Evolutionary conservation across 1,140 invertebrate genomes (phyloP).

Genomic region (Cotesia typhae): DNA sequence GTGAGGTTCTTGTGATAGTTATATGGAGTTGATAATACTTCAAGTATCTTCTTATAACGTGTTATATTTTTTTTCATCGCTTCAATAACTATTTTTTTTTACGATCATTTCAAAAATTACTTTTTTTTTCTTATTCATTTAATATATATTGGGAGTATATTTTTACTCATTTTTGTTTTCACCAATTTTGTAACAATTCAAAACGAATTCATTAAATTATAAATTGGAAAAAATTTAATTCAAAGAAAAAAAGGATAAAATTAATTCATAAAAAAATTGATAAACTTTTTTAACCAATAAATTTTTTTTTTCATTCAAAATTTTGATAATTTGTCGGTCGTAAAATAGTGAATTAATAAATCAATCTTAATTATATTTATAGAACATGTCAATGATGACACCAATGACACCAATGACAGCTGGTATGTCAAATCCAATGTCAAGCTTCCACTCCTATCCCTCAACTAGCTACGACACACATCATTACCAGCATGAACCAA

Average conservation of each 20-base stretch:
- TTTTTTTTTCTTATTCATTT: conserved; percentile 1
- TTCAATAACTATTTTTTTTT: neutral
- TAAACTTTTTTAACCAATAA: too few species aligned
- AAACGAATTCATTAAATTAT: too few species aligned
- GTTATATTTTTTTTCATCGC: conserved; percentile 24
- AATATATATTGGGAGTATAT: too few species aligned
- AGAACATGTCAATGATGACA: conserved; percentile 50
- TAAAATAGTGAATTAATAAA: too few species aligned
- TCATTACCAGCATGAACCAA: too few species aligned
- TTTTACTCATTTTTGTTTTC: too few species aligned
- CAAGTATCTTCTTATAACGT: conserved; percentile 18
- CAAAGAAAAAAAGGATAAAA: too few species aligned
- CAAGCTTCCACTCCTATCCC: conserved; percentile 48
- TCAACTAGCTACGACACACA: conserved; percentile 25
- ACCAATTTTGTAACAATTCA: too few species aligned
- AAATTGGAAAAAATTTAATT: too few species aligned
- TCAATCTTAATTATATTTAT: conserved; percentile 21
- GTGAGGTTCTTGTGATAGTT: conserved; percentile 29
- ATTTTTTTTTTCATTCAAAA: too few species aligned
- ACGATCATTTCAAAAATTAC: neutral
- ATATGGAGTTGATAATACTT: conserved; percentile 25
- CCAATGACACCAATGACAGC: conserved; percentile 50
- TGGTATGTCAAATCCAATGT: conserved; percentile 49
- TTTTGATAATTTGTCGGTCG: too few species aligned
- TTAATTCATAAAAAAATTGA: too few species aligned